These are phyloP conservation scores for Takifugu rubripes DNA, from an alignment of 2,797 vertebrate genomes.

Conservation along the genomic window DNA sequence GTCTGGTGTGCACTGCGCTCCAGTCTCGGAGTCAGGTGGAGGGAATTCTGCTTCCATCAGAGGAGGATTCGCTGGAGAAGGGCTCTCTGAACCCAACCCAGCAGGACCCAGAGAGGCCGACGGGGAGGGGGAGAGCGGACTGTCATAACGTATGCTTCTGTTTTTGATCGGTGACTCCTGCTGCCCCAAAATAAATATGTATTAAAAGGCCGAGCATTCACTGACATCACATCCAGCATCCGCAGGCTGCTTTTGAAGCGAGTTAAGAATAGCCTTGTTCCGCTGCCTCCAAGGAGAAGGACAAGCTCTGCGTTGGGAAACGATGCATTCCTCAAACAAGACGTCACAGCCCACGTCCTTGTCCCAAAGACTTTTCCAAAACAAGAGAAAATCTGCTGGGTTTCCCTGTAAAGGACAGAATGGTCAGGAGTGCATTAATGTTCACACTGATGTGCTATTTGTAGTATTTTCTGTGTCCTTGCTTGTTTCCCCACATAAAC, in stretches of 20 bases:
- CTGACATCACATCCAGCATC: constrained; percentile 50
- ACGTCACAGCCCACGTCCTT: constrained; percentile 51
- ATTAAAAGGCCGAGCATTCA: constrained; percentile 44
- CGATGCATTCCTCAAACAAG: constrained; percentile 54
- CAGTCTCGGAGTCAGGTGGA: constrained; percentile 6
- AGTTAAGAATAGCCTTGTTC: constrained; percentile 54
- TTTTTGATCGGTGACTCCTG: constrained; percentile 34
- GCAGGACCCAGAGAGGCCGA: constrained; percentile 3
- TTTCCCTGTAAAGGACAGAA: constrained; percentile 34
- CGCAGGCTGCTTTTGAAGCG: constrained; percentile 41
- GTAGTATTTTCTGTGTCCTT: constrained; percentile 25
- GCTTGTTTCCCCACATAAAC: constrained; percentile 18
- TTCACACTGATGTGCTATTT: constrained; percentile 27
- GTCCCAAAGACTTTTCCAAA: constrained; percentile 52
- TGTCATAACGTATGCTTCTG: constrained; percentile 34
- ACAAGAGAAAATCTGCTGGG: constrained; percentile 36
- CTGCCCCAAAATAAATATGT: constrained; percentile 53
- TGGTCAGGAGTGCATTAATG: constrained; percentile 22
- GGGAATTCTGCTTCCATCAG: constrained; percentile 26
- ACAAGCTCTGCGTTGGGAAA: constrained; percentile 40
- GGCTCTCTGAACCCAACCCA: constrained; percentile 16
- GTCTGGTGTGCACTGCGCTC: constrained; percentile 39
- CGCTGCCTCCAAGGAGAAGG: constrained; percentile 54
- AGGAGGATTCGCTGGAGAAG: constrained; percentile 10
- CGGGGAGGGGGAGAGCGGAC: background rate